Percentiles rank a stretch among this genome's conserved stretches.
phyloP scores from a whole-genome alignment of 1,140 invertebrate species.

The Aphelenchoides fujianensis region DNA sequence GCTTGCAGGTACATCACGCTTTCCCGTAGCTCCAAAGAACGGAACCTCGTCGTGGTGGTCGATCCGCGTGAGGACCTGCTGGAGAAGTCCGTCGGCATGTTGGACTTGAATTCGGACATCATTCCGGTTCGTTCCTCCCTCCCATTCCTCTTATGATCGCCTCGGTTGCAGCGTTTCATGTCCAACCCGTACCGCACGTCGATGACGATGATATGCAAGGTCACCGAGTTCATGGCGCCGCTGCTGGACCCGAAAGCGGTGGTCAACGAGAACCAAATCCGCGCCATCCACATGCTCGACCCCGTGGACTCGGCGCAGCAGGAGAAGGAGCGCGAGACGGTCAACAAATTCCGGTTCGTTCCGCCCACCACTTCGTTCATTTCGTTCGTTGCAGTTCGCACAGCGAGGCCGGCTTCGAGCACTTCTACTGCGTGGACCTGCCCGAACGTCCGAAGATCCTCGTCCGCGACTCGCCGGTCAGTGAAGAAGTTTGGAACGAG shows the following conservation, averaged over 20 bases:
- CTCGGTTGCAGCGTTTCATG: constrained; percentile 45
- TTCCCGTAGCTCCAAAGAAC: constrained; percentile 25
- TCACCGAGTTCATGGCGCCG: constrained; percentile 40
- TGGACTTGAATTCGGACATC: constrained; percentile 47
- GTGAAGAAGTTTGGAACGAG: constrained; percentile 30
- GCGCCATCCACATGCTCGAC: constrained; percentile 34
- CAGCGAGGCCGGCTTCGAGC: constrained; percentile 48
- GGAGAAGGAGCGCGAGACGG: constrained; percentile 5
- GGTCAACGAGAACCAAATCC: constrained; percentile 46
- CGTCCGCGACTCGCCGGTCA: constrained; percentile 33
- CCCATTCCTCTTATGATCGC: constrained; percentile 3
- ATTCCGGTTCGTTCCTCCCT: constrained; percentile 32
- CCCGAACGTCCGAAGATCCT: constrained; percentile 42
- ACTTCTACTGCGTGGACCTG: constrained; percentile 47
- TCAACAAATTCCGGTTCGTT: constrained; percentile 16
- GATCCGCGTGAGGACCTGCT: constrained; percentile 45
- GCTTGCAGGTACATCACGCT: constrained; percentile 15
- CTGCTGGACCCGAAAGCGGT: constrained; percentile 44
- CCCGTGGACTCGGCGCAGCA: constrained; percentile 29
- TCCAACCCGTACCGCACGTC: constrained; percentile 48
- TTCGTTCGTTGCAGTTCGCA: constrained; percentile 35
- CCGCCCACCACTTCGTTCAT: background rate
- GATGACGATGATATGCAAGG: constrained; percentile 38
- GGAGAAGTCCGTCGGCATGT: constrained; percentile 50
- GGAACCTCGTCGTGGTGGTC: constrained; percentile 47